Evolutionary conservation across 2,797 vertebrate species (phyloP).

Genomic region (Agapornis canus): DNA sequence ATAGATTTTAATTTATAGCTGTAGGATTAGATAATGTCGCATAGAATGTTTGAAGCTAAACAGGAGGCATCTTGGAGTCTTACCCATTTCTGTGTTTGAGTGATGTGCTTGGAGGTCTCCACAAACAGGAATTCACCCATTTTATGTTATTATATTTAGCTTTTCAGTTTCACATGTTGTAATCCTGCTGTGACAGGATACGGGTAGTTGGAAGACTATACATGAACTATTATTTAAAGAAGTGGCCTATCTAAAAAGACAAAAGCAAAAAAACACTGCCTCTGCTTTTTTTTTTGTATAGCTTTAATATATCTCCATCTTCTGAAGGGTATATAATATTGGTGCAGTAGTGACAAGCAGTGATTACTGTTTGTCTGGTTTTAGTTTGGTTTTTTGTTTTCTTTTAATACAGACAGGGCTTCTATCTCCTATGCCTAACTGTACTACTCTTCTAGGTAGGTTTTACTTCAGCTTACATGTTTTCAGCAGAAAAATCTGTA

Average conservation of each 20-base stretch:
- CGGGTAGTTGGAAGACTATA: slow-evolving; percentile 53
- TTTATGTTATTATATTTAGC: not conserved
- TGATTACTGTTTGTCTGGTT: slow-evolving; percentile 34
- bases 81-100: not conserved
- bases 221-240: slow-evolving; percentile 32
- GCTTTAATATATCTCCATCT: slow-evolving; percentile 59
- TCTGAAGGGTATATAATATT: slow-evolving; percentile 26
- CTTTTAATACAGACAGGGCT: slow-evolving; percentile 56
- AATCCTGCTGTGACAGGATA: slow-evolving; percentile 49
- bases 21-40: not conserved
- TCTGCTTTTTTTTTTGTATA: slow-evolving; percentile 59
- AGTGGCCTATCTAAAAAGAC: slow-evolving; percentile 37
- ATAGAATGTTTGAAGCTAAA: not conserved
- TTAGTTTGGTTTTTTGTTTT: not conserved
- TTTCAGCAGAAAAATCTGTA: slow-evolving; percentile 44
- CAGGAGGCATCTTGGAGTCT: not conserved
- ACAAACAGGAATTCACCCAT: not conserved
- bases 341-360: slow-evolving; percentile 50
- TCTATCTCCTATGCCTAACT: slow-evolving; percentile 37
- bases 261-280: slow-evolving; percentile 35
- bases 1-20: not conserved
- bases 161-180: slow-evolving; percentile 22
- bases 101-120: not conserved
- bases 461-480: slow-evolving; percentile 23
- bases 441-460: slow-evolving; percentile 8